Conservation (phyloP, 2,797 vertebrate genomes). For the Rhabdomys pumilio region DNA sequence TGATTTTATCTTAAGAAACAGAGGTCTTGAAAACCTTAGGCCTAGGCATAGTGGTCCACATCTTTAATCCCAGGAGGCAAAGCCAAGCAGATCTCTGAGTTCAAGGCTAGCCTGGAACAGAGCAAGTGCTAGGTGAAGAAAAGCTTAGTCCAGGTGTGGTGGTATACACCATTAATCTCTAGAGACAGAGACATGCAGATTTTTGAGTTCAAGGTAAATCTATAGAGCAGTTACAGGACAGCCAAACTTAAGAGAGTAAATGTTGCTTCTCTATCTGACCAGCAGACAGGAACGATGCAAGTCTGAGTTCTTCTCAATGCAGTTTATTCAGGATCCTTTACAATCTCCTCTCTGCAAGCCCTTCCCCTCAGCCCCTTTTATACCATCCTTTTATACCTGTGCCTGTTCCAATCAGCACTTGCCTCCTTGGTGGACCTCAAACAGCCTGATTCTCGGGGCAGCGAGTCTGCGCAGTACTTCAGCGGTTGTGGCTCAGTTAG, state of each 20-base stretch:
- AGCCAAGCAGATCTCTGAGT: neutral
- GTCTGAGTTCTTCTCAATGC: no score
- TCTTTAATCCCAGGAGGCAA: neutral
- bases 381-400: no score
- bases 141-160: neutral
- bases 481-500: no score
- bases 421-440: no score
- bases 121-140: neutral
- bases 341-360: no score
- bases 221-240: neutral
- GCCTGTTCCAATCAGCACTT: no score
- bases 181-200: neutral
- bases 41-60: neutral
- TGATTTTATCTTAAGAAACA: neutral
- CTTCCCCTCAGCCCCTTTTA: no score
- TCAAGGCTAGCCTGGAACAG: neutral
- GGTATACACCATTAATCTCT: neutral
- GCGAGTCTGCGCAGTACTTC: no score
- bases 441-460: no score
- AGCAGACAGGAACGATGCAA: no score
- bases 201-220: neutral
- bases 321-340: no score
- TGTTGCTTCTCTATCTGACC: no score
- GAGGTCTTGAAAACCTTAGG: neutral
- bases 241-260: neutral